Evolutionary conservation across 2,113 vertebrate genomes (phyloP).

Genomic region (Tangachromis dhanisi): DNA sequence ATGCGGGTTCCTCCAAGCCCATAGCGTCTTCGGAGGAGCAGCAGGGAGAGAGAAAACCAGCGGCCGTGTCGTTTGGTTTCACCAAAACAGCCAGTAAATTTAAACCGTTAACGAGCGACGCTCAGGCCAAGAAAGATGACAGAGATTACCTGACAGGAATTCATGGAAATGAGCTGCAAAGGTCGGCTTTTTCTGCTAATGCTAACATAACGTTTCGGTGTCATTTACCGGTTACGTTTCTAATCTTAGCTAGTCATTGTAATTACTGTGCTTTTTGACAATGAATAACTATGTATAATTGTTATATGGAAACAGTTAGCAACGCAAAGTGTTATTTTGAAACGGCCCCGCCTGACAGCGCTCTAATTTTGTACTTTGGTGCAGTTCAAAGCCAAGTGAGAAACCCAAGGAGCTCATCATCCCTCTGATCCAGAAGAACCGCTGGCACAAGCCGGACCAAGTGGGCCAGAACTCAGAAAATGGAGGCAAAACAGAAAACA

Average conservation of each 20-base stretch:
- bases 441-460: slow-evolving; percentile 60
- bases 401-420: slow-evolving; percentile 79
- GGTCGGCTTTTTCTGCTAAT: slow-evolving; percentile 59
- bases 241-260: not conserved
- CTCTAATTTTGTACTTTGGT: not conserved
- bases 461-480: not conserved
- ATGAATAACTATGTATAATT: not conserved
- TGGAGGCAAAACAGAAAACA: not conserved
- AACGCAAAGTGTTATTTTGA: not conserved
- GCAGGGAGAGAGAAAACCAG: slow-evolving; percentile 44
- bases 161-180: slow-evolving; percentile 69
- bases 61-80: slow-evolving; percentile 76
- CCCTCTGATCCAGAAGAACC: slow-evolving; percentile 82
- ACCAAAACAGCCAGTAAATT: slow-evolving; percentile 69
- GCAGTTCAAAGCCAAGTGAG: slow-evolving; percentile 72
- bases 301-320: too few species aligned
- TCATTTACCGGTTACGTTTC: not conserved
- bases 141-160: slow-evolving; percentile 72
- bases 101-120: slow-evolving; percentile 25
- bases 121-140: slow-evolving; percentile 27
- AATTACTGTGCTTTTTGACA: too few species aligned
- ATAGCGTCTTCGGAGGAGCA: not conserved
- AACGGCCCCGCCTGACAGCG: not conserved
- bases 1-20: not conserved
- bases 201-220: not conserved